Conservation (phyloP, 2,888 invertebrate genomes). For the Oligia strigilis region DNA sequence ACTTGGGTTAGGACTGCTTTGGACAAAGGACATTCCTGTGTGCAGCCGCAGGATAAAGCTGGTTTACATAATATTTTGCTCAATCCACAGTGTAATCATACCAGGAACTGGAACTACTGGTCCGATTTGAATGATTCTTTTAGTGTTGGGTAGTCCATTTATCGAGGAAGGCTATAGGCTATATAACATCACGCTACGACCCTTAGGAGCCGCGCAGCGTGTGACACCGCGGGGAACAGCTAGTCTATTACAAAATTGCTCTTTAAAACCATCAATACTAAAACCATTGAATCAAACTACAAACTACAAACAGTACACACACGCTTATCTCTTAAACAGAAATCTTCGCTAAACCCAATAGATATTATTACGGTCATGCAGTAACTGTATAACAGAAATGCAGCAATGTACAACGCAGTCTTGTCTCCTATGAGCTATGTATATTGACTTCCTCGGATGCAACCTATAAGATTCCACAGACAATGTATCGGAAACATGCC, state of each 20-base stretch:
- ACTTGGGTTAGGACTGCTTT: background rate
- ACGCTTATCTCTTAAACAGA: background rate
- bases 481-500: conserved; percentile 49
- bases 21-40: background rate
- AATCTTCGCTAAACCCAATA: conserved; percentile 1
- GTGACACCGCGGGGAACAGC: too few species aligned
- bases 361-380: background rate
- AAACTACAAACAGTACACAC: background rate
- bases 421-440: conserved; percentile 8
- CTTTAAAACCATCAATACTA: conserved; percentile 2
- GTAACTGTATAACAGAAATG: conserved; percentile 10
- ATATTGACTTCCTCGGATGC: conserved; percentile 26
- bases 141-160: too few species aligned
- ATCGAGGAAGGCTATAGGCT: too few species aligned
- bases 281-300: conserved; percentile 13
- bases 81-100: background rate
- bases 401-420: background rate
- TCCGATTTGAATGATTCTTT: too few species aligned
- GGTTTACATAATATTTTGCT: background rate
- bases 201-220: too few species aligned
- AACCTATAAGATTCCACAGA: conserved; percentile 38
- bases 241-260: too few species aligned
- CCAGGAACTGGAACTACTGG: too few species aligned
- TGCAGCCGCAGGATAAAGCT: background rate
- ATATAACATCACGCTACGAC: too few species aligned